Base-by-base conservation (phyloP, 2,113 vertebrate species). In the Talpa occidentalis region DNA sequence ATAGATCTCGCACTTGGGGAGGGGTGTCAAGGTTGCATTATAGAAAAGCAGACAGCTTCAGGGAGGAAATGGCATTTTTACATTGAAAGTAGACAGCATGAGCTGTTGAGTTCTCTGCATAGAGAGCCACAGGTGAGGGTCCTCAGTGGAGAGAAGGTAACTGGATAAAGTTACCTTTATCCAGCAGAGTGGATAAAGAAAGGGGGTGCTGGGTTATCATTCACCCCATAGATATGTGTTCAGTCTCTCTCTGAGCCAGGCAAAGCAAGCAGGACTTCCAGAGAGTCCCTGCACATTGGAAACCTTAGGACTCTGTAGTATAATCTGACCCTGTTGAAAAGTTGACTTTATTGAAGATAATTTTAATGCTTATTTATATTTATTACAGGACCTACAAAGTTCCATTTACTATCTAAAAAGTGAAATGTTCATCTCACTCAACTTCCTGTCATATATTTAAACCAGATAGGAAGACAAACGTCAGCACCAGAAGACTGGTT, bases 341-440 rank as follows among this genome's bases (percentile, higher is more conserved):
- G 10, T 9, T 85, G 92, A 67, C 70, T 66, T 77, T n/a, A 28
- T 7, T 44, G 62, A 67, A 79, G 69, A 69, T 37, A 37, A 42
- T 62, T 0, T 2, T 89, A 32, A 88, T 64, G 19, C 59, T 56
- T 91, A 74, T 96, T 98, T 96, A 26, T 91, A 16, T 52, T 52
- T 69, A 94, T 17, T 28, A 26, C 44, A 3, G 11, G 60, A 49
- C 0, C 4, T 2, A 44, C 77, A 40, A 37, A 32, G 42, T 86
- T 86, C 69, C 90, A 44, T 76, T 80, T 83, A n/a, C 62, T 79
- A 7, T 92, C 77, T 88, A 19, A 77, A 49, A 87, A 95, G 91
- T 80, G 47, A 96, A 95, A 97, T 95, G 76, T 91, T 96, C 96
- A 91, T 90, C 69, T 88, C 79, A 11, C 17, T 93, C 30, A 80